Conservation (phyloP, 2,888 invertebrate species). For the Scrobipalpa costella region DNA sequence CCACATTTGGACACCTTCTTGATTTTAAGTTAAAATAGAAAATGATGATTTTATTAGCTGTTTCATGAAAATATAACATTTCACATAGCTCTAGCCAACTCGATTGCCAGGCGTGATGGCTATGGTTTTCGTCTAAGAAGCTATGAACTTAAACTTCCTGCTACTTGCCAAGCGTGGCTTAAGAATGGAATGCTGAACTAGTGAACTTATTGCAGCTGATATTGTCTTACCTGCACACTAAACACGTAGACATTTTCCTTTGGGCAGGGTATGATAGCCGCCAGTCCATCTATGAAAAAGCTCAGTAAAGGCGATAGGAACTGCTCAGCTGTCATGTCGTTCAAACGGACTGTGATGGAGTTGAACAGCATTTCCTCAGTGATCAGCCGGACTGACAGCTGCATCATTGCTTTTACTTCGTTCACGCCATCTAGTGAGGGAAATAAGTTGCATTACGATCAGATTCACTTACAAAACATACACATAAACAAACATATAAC, state of each 20-base stretch:
- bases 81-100: too few relatives aligned
- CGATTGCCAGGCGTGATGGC: too few relatives aligned
- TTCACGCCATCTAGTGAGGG: slow-evolving; percentile 90
- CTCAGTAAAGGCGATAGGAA: slow-evolving; percentile 94
- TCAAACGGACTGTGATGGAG: slow-evolving; percentile 95
- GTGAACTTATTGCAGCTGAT: too few relatives aligned
- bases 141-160: too few relatives aligned
- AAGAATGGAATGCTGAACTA: too few relatives aligned
- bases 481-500: too few relatives aligned
- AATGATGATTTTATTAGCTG: too few relatives aligned
- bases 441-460: neutral
- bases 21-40: too few relatives aligned
- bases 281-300: slow-evolving; percentile 94
- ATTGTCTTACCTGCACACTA: slow-evolving; percentile 89
- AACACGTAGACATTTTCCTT: slow-evolving; percentile 96
- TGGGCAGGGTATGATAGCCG: slow-evolving; percentile 95
- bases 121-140: too few relatives aligned
- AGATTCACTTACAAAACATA: neutral
- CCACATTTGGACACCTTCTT: too few relatives aligned
- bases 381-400: slow-evolving; percentile 92
- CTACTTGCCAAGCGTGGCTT: too few relatives aligned
- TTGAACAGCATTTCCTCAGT: slow-evolving; percentile 97
- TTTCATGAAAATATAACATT: too few relatives aligned
- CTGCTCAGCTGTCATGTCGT: slow-evolving; percentile 95
- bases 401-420: slow-evolving; percentile 96